Conservation (phyloP, 2,113 vertebrate species). For the Cisticola juncidis region DNA sequence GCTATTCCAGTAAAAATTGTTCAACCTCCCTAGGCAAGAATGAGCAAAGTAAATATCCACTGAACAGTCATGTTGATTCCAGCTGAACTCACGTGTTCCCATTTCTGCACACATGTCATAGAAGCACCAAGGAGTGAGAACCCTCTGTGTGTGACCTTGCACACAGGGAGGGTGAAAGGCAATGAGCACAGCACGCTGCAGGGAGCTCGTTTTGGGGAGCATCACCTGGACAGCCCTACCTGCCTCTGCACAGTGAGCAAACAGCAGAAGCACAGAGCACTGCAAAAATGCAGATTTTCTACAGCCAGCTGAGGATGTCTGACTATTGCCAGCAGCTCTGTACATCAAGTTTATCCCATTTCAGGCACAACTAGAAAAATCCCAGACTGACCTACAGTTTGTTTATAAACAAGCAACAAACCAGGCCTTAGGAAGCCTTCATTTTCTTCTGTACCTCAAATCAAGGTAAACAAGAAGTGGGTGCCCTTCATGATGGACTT, state of each 20-base stretch:
- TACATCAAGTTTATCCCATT: neutral
- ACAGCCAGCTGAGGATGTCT: neutral
- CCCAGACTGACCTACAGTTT: neutral
- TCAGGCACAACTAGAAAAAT: neutral
- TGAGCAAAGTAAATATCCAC: neutral
- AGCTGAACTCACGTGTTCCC: neutral
- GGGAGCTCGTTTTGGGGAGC: neutral
- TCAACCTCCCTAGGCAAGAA: neutral
- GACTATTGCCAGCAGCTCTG: neutral
- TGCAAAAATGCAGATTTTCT: neutral
- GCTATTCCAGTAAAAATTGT: neutral
- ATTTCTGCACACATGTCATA: neutral
- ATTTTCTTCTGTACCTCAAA: neutral
- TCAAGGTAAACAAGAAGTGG: neutral
- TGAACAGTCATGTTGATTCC: neutral
- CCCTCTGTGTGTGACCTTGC: neutral
- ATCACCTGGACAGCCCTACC: neutral
- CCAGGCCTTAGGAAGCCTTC: neutral
- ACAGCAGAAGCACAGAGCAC: neutral
- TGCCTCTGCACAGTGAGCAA: neutral
- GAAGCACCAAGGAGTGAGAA: neutral
- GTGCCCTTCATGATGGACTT: neutral
- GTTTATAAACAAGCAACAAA: neutral
- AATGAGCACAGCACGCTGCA: neutral
- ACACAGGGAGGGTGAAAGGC: rapidly evolving